phyloP scores from a whole-genome alignment of 1,140 invertebrate genomes.

The Drosophila arawakana region DNA sequence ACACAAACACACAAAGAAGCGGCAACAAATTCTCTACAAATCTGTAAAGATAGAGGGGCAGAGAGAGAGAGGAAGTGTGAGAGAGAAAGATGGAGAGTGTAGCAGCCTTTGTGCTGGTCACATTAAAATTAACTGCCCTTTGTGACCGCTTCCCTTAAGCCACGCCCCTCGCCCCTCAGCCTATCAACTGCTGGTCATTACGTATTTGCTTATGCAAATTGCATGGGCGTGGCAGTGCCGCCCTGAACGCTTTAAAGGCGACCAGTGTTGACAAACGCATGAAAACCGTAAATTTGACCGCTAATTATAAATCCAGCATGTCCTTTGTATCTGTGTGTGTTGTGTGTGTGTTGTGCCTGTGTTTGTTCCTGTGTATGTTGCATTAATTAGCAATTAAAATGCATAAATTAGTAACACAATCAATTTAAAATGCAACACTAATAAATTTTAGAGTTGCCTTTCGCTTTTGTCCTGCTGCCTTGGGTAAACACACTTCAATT shows the following conservation, averaged over 20 bases:
- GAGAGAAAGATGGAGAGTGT: slow-evolving; percentile 21
- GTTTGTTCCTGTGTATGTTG: slow-evolving; percentile 50
- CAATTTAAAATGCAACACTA: slow-evolving; percentile 64
- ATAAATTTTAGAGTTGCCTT: slow-evolving; percentile 56
- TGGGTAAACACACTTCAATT: slow-evolving; percentile 11
- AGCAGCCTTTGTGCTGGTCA: slow-evolving; percentile 9
- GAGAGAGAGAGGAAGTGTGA: not conserved
- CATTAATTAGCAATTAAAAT: slow-evolving; percentile 79
- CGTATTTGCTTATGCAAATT: slow-evolving; percentile 71
- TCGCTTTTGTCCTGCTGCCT: slow-evolving; percentile 1
- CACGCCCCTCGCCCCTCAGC: not conserved
- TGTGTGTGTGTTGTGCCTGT: slow-evolving; percentile 18
- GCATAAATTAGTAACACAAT: slow-evolving; percentile 71
- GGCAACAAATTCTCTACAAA: slow-evolving; percentile 17
- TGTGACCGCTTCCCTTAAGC: slow-evolving; percentile 19
- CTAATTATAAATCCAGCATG: slow-evolving; percentile 67
- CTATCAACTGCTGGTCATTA: slow-evolving; percentile 11
- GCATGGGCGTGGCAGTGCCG: slow-evolving; percentile 5
- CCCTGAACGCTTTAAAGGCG: not conserved
- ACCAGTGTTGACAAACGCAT: slow-evolving; percentile 62
- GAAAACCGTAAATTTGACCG: slow-evolving; percentile 52
- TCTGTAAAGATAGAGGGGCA: not conserved
- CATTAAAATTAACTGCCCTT: slow-evolving; percentile 67
- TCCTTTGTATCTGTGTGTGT: slow-evolving; percentile 14
- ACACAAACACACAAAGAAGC: slow-evolving; percentile 16